Evolutionary conservation across 2,797 vertebrate genomes (phyloP).

Genomic region (Arnoldichthys spilopterus): DNA sequence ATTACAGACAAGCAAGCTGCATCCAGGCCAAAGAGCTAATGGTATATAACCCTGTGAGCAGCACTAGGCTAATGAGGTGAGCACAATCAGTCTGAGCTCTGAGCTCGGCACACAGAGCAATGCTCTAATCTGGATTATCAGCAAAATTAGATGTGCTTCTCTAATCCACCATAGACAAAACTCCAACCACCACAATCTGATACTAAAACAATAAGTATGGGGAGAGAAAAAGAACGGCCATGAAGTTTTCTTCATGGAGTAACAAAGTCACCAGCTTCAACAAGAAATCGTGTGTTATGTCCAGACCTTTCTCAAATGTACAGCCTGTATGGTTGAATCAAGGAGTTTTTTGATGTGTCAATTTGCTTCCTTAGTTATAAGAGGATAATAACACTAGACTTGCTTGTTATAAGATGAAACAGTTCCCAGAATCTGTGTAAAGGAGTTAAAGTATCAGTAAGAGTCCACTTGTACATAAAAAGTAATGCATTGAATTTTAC

Average conservation of each 20-base stretch:
- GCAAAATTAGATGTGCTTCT: conserved; percentile 60
- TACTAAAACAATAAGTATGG: conserved; percentile 2
- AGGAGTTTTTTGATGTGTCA: neutral
- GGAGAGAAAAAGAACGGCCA: neutral
- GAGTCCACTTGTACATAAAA: neutral
- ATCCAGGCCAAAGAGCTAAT: conserved; percentile 52
- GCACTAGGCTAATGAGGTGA: conserved; percentile 39
- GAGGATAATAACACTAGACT: neutral
- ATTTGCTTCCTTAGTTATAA: neutral
- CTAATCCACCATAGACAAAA: conserved; percentile 58
- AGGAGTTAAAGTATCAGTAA: neutral
- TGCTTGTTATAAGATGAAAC: too few species aligned
- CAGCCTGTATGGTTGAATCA: neutral
- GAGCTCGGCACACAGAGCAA: conserved; percentile 45
- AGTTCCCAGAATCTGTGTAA: neutral
- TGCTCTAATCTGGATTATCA: conserved; percentile 65
- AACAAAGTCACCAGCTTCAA: neutral
- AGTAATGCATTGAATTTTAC: neutral
- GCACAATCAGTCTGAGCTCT: conserved; percentile 45
- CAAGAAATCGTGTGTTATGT: neutral
- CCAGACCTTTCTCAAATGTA: neutral
- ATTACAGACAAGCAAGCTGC: neutral
- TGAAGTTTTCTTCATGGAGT: neutral
- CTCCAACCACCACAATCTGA: conserved; percentile 41
- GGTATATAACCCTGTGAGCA: conserved; percentile 35